Evolutionary conservation across 2,113 vertebrate species (phyloP).

Genomic region (Osmerus eperlanus): DNA sequence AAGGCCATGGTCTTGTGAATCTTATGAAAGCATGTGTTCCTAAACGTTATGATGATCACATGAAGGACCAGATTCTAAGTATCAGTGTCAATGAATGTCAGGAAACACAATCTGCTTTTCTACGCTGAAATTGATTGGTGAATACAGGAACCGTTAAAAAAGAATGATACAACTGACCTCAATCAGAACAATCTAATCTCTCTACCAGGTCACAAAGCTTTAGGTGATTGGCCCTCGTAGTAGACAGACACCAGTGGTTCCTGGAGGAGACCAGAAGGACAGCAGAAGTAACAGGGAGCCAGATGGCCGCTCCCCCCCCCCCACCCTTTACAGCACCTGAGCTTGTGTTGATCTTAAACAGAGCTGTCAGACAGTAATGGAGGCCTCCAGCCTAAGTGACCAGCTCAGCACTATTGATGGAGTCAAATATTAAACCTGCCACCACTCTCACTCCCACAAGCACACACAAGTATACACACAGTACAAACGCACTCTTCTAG

Average conservation of each 20-base stretch:
- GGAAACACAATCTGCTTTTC: too few species aligned
- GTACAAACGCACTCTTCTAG: not conserved
- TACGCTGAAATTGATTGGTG: too few species aligned
- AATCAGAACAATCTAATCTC: not conserved
- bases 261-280: constrained; percentile 41
- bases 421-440: constrained; percentile 63
- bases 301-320: constrained; percentile 38
- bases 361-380: constrained; percentile 50
- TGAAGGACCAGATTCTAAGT: too few species aligned
- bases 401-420: constrained; percentile 22
- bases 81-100: too few species aligned
- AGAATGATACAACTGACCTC: too few species aligned
- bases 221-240: not conserved
- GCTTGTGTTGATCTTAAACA: constrained; percentile 55
- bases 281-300: constrained; percentile 36
- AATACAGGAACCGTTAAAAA: too few species aligned
- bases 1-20: too few species aligned
- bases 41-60: too few species aligned
- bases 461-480: constrained; percentile 8
- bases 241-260: constrained; percentile 8
- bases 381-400: constrained; percentile 36
- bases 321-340: constrained; percentile 40
- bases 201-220: not conserved
- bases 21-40: too few species aligned
- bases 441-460: not conserved